Percentiles rank a stretch among this genome's conserved stretches.
Evolutionary conservation across 2,888 invertebrate genomes (phyloP).

Genomic region (Ganaspis brasiliensis): DNA sequence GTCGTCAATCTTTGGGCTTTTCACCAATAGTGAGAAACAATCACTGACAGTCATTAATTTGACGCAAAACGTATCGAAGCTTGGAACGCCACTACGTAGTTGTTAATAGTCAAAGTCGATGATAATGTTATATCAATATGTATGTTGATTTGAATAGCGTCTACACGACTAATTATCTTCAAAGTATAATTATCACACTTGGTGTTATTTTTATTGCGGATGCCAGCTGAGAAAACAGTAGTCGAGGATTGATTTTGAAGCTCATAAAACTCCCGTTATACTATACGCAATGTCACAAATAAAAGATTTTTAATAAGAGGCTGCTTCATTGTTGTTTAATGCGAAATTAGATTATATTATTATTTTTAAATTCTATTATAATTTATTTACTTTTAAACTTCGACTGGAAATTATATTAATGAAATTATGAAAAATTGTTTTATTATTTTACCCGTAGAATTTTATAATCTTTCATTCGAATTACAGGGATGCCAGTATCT

Average conservation of each 20-base stretch:
- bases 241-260: constrained; percentile 20
- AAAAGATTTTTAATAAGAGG: constrained; percentile 56
- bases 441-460: not conserved
- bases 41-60: constrained; percentile 16
- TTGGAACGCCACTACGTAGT: constrained; percentile 28
- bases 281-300: constrained; percentile 59
- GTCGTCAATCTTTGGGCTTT: constrained; percentile 20
- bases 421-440: not conserved
- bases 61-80: constrained; percentile 2
- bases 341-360: constrained; percentile 4
- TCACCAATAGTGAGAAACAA: constrained; percentile 20
- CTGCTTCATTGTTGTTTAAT: constrained; percentile 13
- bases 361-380: not conserved
- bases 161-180: constrained; percentile 12
- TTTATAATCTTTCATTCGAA: no score
- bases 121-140: constrained; percentile 14
- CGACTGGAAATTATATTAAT: constrained; percentile 2
- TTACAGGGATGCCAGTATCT: no score
- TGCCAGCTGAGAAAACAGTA: not conserved
- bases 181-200: constrained; percentile 30
- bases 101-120: constrained; percentile 27
- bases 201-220: not conserved
- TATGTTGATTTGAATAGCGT: constrained; percentile 26
- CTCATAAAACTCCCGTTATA: constrained; percentile 31
- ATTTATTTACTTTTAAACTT: constrained; percentile 6